Evolutionary conservation across 1,140 invertebrate genomes (phyloP), one percentile per base, ranked within the genome.

Genomic region (Odontomachus brunneus): DNA sequence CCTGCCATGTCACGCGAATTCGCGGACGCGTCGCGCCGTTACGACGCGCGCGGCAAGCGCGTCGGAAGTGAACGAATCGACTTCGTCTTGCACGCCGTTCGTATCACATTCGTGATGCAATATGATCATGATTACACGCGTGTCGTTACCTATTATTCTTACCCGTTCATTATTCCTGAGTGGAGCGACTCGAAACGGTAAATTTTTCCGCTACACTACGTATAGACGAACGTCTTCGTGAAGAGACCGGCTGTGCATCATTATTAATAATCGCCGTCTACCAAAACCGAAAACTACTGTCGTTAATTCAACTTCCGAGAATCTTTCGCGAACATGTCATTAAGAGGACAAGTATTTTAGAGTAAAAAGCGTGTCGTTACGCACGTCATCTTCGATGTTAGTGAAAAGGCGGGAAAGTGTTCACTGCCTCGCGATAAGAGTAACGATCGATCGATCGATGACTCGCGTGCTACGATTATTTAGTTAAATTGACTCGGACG

Each of bases 1-100:
- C 2, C 19, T 51, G 57, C 14, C 53, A 24, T 71, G 75, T 71
- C 75, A 80, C 65, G 75, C 53, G 51, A 78, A 55, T 55, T 44
- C 15, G 48, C 48, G 17, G 66, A 29, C 24, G 17, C 24, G 44
- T 67, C 63, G 12, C 29, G 74, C 69, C 33, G 29, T 12, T 33
- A 22, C 75, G 22, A 26, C 38, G 33, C 22, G 29, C 29, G 29
- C 29, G 29, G 24, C 48, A 11, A 26, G 29, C 24, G 17, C 24
- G 38, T 44, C 38, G 38, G 22, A 55, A 49, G 17, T 17, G 22
- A 44, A 15, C 15, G 38, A 26, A n/a, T 11, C 3, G 19, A 44
- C 29, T 72, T 72, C 2, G 66, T 55, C 26, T 71, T 12, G 53
- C 22, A 38, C 5, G 33, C 49, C 44, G 57, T 7, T 26, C 33